Evolutionary conservation across 2,113 vertebrate species (phyloP).

Genomic region (Datnioides undecimradiatus): DNA sequence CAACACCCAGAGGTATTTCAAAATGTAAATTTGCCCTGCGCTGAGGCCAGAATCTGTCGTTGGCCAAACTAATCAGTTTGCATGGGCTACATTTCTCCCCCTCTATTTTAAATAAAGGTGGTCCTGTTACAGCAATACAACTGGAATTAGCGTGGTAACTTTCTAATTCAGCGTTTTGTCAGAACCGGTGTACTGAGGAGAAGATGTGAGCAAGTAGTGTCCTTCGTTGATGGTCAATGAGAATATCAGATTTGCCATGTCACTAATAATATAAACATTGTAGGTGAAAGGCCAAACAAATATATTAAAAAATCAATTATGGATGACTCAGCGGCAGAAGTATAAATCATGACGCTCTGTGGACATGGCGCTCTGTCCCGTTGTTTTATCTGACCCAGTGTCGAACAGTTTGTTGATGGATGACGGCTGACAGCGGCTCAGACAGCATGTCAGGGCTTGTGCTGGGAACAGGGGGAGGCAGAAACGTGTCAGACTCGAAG

Average conservation of each 20-base stretch:
- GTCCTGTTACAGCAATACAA: background rate
- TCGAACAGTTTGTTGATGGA: constrained; percentile 26
- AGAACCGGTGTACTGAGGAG: background rate
- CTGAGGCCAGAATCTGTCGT: constrained; percentile 38
- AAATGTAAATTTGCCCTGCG: constrained; percentile 56
- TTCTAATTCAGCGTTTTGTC: background rate
- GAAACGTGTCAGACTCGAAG: constrained; percentile 18
- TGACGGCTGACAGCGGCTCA: constrained; percentile 37
- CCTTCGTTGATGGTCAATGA: background rate
- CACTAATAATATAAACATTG: background rate
- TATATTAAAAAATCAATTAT: background rate
- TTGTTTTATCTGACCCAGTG: constrained; percentile 8
- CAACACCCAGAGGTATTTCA: constrained; percentile 71
- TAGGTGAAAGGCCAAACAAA: background rate
- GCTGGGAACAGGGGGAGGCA: background rate
- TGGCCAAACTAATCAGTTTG: constrained; percentile 20
- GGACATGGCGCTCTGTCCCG: background rate
- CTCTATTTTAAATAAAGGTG: background rate
- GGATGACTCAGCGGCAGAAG: background rate
- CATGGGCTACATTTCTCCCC: background rate
- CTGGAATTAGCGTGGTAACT: background rate
- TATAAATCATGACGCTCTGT: background rate
- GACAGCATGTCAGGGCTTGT: constrained; percentile 17
- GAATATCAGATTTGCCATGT: background rate
- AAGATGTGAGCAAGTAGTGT: background rate